Conservation (phyloP, 1,140 invertebrate genomes). For the Elysia chlorotica region DNA sequence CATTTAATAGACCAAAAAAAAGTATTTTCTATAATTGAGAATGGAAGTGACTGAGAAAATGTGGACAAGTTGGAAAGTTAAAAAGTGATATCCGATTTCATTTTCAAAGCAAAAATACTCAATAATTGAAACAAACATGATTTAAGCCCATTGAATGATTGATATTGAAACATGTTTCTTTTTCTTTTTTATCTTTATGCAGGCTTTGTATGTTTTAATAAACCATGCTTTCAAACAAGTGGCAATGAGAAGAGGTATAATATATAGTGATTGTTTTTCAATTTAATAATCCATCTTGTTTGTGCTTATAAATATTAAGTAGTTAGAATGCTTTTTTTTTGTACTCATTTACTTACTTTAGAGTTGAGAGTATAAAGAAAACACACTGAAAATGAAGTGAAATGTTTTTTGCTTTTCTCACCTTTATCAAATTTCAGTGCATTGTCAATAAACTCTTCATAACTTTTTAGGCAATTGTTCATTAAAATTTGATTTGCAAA, state of each 20-base stretch:
- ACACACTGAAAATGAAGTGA: not conserved
- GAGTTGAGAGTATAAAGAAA: not conserved
- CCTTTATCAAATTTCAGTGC: not conserved
- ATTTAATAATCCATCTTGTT: not conserved
- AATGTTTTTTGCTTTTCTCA: not conserved
- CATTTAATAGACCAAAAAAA: too few species aligned
- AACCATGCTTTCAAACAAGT: constrained; percentile 9
- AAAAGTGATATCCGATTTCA: too few species aligned
- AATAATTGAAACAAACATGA: too few species aligned
- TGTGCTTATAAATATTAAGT: not conserved
- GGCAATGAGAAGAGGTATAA: constrained; percentile 10
- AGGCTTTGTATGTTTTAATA: constrained; percentile 17
- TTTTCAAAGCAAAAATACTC: too few species aligned
- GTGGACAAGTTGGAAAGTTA: too few species aligned
- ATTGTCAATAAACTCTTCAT: not conserved
- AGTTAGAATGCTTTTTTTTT: not conserved
- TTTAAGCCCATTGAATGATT: too few species aligned
- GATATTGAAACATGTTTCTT: too few species aligned
- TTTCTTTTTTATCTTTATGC: not conserved
- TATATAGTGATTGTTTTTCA: too few species aligned
- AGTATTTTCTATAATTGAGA: too few species aligned
- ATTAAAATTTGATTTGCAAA: too few species aligned
- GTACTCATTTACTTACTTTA: not conserved
- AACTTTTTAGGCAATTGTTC: too few species aligned
- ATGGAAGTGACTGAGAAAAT: too few species aligned